phyloP scores from a whole-genome alignment of 2,888 invertebrate genomes.

The Uloborus plumipes region DNA sequence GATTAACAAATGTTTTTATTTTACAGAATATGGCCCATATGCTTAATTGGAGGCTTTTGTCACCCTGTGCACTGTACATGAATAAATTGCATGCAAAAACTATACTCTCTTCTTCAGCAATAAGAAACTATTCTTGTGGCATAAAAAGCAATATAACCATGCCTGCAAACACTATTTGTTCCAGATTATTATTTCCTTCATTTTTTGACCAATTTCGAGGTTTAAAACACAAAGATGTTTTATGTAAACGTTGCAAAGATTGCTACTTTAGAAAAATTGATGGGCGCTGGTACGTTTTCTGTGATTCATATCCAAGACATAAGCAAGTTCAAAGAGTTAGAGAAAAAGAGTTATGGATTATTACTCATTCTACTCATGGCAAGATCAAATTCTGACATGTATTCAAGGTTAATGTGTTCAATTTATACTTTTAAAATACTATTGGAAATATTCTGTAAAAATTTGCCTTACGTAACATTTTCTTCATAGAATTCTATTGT shows the following conservation, averaged over 20 bases:
- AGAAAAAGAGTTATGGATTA: conserved; percentile 80
- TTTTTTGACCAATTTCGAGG: conserved; percentile 74
- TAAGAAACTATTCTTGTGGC: too few species aligned
- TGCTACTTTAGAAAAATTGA: conserved; percentile 82
- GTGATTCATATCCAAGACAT: conserved; percentile 83
- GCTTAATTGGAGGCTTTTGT: too few species aligned
- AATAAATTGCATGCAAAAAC: too few species aligned
- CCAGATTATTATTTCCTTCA: background rate
- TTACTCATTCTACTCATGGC: conserved; percentile 82
- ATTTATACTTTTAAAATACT: background rate
- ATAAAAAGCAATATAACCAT: too few species aligned
- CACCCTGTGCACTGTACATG: too few species aligned
- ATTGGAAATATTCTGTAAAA: background rate
- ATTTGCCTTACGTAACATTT: too few species aligned
- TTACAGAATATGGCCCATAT: too few species aligned
- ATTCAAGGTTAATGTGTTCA: background rate
- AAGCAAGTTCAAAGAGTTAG: conserved; percentile 84
- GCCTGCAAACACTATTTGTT: too few species aligned
- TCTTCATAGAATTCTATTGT: too few species aligned
- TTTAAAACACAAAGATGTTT: conserved; percentile 81
- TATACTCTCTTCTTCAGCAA: too few species aligned
- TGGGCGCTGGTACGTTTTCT: conserved; percentile 80
- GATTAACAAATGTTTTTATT: too few species aligned
- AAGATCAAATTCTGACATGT: conserved; percentile 51
- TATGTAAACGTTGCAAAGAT: conserved; percentile 82